Percentiles rank a stretch among this genome's conserved stretches.
These are phyloP conservation scores for Hephaestus fuliginosus DNA, from an alignment of 2,797 vertebrate species.

Conservation along the genomic window DNA sequence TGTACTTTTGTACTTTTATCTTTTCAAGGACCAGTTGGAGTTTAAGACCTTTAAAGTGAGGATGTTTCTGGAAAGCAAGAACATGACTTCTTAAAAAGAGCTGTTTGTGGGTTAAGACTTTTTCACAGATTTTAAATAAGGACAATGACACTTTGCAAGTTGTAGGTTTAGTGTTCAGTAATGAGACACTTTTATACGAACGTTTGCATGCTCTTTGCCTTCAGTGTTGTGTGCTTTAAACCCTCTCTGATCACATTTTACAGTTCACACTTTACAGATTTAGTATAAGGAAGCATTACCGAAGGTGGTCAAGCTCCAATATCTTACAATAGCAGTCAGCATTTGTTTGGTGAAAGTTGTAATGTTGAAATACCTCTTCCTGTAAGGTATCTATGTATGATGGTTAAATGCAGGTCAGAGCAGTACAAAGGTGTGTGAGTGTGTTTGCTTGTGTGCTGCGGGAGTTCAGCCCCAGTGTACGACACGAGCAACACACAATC, in stretches of 20 bases:
- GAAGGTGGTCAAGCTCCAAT: not conserved
- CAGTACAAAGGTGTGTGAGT: not conserved
- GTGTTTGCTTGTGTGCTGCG: constrained; percentile 5
- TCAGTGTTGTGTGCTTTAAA: not conserved
- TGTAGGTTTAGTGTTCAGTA: not conserved
- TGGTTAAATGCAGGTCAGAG: not conserved
- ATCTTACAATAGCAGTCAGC: not conserved
- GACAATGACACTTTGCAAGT: not conserved
- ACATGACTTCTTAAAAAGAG: not conserved
- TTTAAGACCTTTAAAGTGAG: not conserved
- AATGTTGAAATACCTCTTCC: not conserved
- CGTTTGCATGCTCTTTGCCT: not conserved
- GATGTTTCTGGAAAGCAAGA: not conserved
- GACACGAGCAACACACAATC: not conserved
- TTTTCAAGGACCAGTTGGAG: not conserved
- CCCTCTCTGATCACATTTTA: not conserved
- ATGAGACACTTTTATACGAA: not conserved
- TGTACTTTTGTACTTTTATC: not conserved
- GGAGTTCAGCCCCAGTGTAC: not conserved
- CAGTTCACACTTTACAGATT: no score
- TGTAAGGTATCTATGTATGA: not conserved
- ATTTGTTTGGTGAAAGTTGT: not conserved
- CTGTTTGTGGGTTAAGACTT: not conserved
- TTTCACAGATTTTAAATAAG: not conserved
- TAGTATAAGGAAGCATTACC: not conserved